Evolutionary conservation across 1,140 invertebrate species (phyloP), one percentile per base, ranked within the genome.

Genomic region (Gryllus bimaculatus): DNA sequence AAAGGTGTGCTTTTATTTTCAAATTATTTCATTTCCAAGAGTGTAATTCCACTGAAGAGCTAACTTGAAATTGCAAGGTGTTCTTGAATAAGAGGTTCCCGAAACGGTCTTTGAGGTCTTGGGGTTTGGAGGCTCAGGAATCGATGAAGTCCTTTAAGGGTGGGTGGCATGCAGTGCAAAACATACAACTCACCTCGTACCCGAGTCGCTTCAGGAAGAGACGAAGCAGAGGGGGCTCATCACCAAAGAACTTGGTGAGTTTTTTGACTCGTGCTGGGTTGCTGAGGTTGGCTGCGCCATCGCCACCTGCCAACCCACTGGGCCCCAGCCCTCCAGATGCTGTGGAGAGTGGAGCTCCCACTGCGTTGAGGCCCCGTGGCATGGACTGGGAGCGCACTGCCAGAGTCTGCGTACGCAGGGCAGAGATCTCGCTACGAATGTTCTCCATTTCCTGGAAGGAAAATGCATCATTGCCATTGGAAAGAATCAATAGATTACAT

Each of bases 141-240:
- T 2, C 26, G 26, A 39, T 5, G 26, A 2, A 1, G 26, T 39
- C 5, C 26, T 39, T 39, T 39, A 39, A 39, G 26, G 26, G 1
- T 39, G 26, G 26, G 26, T 39, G 26, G 5, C 26, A 39, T 39
- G 26, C 26, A 39, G 26, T 39, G 26, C 26, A 39, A 39, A 2
- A 39, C 26, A 39, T 39, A 39, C 26, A 39, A 39, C 26, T 39
- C 26, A 96, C 95, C 91, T 97, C 95, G 88, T 97, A 98, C 81
- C 95, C 95, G 80, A 98, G 89, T 88, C 95, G 95, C 86, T 95
- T 93, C 74, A 98, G 89, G 87, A 97, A 97, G 39, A 97, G 89
- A 85, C 95, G 89, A 84, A 98, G 90, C 73, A 97, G 89, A 13
- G 95, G 95, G 48, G 95, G 95, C 84, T 98, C 96, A 85, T 96